Conservation (phyloP, 2,888 invertebrate species). For the Phorcus lineatus region DNA sequence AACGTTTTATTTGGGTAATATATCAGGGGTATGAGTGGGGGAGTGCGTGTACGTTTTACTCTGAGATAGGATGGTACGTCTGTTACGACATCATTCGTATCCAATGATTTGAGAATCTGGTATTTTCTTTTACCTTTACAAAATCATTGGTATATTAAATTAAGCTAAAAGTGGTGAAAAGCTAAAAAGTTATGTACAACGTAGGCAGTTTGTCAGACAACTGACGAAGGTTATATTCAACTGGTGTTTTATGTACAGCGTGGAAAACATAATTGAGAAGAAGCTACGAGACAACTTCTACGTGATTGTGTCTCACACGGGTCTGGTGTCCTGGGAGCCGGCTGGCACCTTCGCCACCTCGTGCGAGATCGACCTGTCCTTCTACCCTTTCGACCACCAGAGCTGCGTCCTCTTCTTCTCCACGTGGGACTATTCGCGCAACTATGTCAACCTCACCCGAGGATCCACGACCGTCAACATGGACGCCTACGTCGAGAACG, state of each 20-base stretch:
- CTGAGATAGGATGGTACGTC: too few species aligned
- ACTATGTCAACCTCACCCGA: slow-evolving; percentile 41
- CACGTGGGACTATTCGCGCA: slow-evolving; percentile 56
- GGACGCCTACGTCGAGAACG: slow-evolving; percentile 46
- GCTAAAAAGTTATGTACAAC: too few species aligned
- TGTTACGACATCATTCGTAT: too few species aligned
- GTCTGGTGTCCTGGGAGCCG: slow-evolving; percentile 54
- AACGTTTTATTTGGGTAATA: too few species aligned
- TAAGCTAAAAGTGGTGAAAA: too few species aligned
- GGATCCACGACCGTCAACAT: slow-evolving; percentile 23
- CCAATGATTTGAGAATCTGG: too few species aligned
- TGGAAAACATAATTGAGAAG: slow-evolving; percentile 49
- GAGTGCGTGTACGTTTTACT: too few species aligned
- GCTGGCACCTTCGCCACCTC: slow-evolving; percentile 54
- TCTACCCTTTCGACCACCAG: slow-evolving; percentile 58
- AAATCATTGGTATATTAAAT: too few species aligned
- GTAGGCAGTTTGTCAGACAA: too few species aligned
- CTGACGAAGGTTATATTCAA: too few species aligned
- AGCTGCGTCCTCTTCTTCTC: slow-evolving; percentile 50
- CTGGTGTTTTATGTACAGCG: slow-evolving; percentile 38
- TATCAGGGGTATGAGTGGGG: too few species aligned
- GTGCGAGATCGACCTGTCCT: slow-evolving; percentile 55
- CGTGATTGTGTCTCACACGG: slow-evolving; percentile 44
- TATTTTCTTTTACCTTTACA: too few species aligned
- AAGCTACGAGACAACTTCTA: slow-evolving; percentile 47